Evolutionary conservation across 2,797 vertebrate genomes (phyloP).

Genomic region (Chlorospingus semifuscus): DNA sequence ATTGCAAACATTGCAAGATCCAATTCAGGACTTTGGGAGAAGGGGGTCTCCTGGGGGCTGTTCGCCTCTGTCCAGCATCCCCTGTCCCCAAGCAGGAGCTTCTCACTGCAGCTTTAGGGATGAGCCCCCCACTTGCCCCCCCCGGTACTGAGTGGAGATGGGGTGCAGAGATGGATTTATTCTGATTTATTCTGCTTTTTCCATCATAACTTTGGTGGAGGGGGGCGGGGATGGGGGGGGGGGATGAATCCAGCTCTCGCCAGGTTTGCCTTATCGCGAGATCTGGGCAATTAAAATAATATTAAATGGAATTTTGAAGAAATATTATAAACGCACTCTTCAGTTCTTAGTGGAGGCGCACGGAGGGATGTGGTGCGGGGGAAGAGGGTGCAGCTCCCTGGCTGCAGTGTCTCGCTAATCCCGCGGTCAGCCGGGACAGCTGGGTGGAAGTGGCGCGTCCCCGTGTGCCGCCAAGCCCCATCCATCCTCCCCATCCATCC

Average conservation of each 20-base stretch:
- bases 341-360: background rate
- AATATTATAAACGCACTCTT: background rate
- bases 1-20: background rate
- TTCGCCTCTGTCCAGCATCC: background rate
- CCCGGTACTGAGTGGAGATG: background rate
- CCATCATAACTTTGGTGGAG: background rate
- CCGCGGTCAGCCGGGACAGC: background rate
- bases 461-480: background rate
- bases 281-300: slow-evolving; percentile 21
- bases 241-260: background rate
- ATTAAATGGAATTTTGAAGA: background rate
- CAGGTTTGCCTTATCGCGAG: slow-evolving; percentile 47
- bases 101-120: background rate
- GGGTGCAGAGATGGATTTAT: background rate
- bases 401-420: background rate
- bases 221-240: background rate
- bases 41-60: background rate
- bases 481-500: no score
- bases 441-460: background rate
- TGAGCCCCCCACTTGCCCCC: background rate
- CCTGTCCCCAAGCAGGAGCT: background rate
- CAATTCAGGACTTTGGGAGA: background rate
- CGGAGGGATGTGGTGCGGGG: rapidly evolving
- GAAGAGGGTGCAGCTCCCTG: background rate
- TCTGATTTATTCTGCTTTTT: background rate